phyloP scores from a whole-genome alignment of 64 coral and sea anemone species.

The Pocillopora verrucosa region DNA sequence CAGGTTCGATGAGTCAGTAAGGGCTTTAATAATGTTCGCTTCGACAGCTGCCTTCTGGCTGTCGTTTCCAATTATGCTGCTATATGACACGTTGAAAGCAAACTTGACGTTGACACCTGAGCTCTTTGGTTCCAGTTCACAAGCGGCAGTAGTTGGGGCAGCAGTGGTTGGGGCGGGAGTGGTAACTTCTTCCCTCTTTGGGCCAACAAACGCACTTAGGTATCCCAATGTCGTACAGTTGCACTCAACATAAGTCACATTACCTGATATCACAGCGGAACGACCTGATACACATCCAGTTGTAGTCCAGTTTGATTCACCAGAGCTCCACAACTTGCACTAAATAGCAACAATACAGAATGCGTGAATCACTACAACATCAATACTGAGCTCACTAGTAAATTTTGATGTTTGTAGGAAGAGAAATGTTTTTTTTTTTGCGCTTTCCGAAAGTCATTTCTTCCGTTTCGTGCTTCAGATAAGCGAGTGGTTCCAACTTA shows the following conservation, averaged over 20 bases:
- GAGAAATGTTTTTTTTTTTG: background rate
- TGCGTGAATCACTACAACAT: background rate
- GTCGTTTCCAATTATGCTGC: conserved; percentile 11
- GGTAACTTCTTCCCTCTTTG: conserved; percentile 7
- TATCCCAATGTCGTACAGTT: conserved; percentile 59
- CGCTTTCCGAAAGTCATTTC: background rate
- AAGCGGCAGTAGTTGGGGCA: background rate
- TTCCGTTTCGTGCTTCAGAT: background rate
- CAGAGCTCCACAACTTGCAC: conserved; percentile 66
- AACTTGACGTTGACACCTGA: conserved; percentile 7
- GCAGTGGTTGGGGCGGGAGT: conserved; percentile 3
- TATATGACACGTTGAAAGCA: conserved; percentile 46
- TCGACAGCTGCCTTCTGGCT: conserved; percentile 30
- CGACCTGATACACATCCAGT: conserved; percentile 56
- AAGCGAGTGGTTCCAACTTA: background rate
- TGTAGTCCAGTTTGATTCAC: conserved; percentile 16
- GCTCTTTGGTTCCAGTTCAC: background rate
- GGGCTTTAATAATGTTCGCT: conserved; percentile 2
- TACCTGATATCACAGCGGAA: conserved; percentile 2
- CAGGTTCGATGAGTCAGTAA: conserved; percentile 26
- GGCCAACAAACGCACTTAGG: conserved; percentile 28
- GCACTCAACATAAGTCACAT: conserved; percentile 62
- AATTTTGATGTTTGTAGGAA: background rate
- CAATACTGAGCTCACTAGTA: background rate
- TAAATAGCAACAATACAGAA: conserved; percentile 1